Evolutionary conservation across 2,797 vertebrate species (phyloP).

Genomic region (Craterocephalus amniculus): DNA sequence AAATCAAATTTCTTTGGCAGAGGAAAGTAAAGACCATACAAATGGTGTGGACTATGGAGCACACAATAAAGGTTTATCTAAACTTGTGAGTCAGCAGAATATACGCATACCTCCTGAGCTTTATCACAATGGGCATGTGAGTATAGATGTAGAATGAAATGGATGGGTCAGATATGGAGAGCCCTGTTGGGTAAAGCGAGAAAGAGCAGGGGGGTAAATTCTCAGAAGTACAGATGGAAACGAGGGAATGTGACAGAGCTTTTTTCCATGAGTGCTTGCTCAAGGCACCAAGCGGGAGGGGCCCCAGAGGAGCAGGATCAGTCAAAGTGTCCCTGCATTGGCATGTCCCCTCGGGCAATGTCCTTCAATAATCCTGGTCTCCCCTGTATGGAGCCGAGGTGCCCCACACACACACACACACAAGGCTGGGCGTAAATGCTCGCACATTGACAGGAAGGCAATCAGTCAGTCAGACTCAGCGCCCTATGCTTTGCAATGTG

Average conservation of each 20-base stretch:
- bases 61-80: slow-evolving; percentile 20
- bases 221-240: slow-evolving; percentile 67
- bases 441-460: slow-evolving; percentile 54
- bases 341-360: slow-evolving; percentile 67
- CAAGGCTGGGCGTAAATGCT: slow-evolving; percentile 46
- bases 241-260: slow-evolving; percentile 69
- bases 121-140: slow-evolving; percentile 35
- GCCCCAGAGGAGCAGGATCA: slow-evolving; percentile 51
- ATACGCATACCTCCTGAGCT: slow-evolving; percentile 25
- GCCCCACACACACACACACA: slow-evolving; percentile 41
- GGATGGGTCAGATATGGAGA: slow-evolving; percentile 30
- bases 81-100: slow-evolving; percentile 29
- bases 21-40: slow-evolving; percentile 16
- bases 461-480: slow-evolving; percentile 44
- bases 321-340: slow-evolving; percentile 68
- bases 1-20: slow-evolving; percentile 46
- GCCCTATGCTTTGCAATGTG: slow-evolving; percentile 24
- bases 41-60: slow-evolving; percentile 3
- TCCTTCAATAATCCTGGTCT: slow-evolving; percentile 75
- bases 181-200: slow-evolving; percentile 28
- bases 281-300: slow-evolving; percentile 77
- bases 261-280: slow-evolving; percentile 79
- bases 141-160: slow-evolving; percentile 18
- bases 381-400: slow-evolving; percentile 40
- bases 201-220: slow-evolving; percentile 40